phyloP scores from a whole-genome alignment of 2,113 vertebrate genomes.

The Scatophagus argus region DNA sequence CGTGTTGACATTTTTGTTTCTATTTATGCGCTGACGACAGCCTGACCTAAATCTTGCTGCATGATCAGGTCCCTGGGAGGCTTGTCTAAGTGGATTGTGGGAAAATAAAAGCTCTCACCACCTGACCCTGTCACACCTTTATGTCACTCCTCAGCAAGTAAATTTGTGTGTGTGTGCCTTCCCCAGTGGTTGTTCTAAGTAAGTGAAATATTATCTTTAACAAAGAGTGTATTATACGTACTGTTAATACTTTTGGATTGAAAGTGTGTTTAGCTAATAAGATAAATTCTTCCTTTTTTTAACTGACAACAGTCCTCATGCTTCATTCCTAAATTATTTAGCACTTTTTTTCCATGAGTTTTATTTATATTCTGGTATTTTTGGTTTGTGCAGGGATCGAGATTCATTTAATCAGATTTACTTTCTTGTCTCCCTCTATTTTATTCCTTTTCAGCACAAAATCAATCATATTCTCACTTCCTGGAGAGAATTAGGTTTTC shows the following conservation, averaged over 20 bases:
- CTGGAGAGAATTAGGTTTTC: neutral
- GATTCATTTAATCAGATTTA: neutral
- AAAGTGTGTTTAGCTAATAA: neutral
- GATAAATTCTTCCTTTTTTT: neutral
- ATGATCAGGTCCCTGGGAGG: conserved; percentile 44
- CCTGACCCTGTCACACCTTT: conserved; percentile 62
- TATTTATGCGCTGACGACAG: conserved; percentile 56
- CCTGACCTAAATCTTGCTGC: conserved; percentile 57
- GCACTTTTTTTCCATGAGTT: neutral
- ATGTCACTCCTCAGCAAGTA: conserved; percentile 46
- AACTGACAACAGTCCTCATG: neutral
- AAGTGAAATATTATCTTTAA: conserved; percentile 1
- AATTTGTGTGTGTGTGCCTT: conserved; percentile 24
- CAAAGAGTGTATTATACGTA: neutral
- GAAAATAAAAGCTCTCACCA: conserved; percentile 48
- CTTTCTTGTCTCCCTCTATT: too few relatives aligned
- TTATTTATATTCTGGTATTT: too few relatives aligned
- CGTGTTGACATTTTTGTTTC: conserved; percentile 58
- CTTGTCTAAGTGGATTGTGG: conserved; percentile 48
- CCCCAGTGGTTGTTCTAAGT: conserved; percentile 3
- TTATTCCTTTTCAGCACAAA: neutral
- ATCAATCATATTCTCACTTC: too few relatives aligned
- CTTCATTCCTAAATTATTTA: too few relatives aligned
- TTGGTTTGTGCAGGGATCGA: neutral
- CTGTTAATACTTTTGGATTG: neutral